These are phyloP conservation scores for Xanthia icteritia DNA, from an alignment of 2,888 invertebrate species.

Conservation along the genomic window DNA sequence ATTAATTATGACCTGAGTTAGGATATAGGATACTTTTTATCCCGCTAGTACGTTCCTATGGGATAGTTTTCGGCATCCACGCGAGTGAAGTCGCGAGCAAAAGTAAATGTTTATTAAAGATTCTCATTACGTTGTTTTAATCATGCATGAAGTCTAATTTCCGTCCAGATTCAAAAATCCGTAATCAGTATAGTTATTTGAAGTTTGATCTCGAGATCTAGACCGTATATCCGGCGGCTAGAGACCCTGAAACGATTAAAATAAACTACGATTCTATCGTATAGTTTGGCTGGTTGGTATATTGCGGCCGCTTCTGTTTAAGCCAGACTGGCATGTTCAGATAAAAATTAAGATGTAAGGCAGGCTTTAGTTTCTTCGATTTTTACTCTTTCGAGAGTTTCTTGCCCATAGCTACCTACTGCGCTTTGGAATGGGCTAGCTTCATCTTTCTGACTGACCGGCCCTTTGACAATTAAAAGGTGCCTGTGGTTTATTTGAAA, in stretches of 20 bases:
- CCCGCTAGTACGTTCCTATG: background rate
- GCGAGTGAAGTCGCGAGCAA: background rate
- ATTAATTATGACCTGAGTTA: background rate
- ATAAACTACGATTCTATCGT: background rate
- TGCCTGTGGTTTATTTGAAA: no score
- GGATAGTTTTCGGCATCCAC: background rate
- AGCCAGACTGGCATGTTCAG: no score
- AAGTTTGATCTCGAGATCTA: constrained; percentile 14
- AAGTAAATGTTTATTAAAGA: background rate
- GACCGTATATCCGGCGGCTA: constrained; percentile 7
- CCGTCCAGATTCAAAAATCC: background rate
- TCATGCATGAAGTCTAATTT: constrained; percentile 8
- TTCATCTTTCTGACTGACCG: no score
- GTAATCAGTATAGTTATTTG: background rate
- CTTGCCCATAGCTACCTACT: no score
- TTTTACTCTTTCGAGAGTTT: no score
- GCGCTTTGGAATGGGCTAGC: no score
- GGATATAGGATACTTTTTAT: background rate
- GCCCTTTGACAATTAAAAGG: no score
- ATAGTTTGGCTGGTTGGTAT: no score
- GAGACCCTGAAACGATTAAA: constrained; percentile 1
- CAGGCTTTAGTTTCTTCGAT: no score
- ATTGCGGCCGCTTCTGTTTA: no score
- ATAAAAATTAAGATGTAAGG: no score
- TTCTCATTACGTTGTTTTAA: background rate